Evolutionary conservation across 2,797 vertebrate species (phyloP).

Genomic region (Kryptopterus vitreolus): DNA sequence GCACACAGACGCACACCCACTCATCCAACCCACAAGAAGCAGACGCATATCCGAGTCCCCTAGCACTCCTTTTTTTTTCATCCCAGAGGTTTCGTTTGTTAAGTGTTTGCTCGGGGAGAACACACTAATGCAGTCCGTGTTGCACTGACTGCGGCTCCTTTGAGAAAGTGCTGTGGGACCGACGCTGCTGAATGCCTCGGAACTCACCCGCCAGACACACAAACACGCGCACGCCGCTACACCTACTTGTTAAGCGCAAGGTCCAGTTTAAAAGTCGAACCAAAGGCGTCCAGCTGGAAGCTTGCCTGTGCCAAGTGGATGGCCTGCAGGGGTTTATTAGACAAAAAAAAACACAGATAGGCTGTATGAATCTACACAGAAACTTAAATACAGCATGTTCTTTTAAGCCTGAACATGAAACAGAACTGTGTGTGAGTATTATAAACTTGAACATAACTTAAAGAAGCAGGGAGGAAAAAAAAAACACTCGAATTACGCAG

Average conservation of each 20-base stretch:
- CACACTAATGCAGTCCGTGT: not conserved
- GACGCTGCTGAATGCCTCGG: not conserved
- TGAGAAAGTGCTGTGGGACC: not conserved
- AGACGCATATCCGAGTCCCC: slow-evolving; percentile 15
- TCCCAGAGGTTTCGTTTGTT: slow-evolving; percentile 15
- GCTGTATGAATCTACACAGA: slow-evolving; percentile 18
- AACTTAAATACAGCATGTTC: not conserved
- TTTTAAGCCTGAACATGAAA: not conserved
- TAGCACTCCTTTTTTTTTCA: slow-evolving; percentile 21
- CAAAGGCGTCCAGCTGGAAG: slow-evolving; percentile 86
- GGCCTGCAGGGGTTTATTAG: slow-evolving; percentile 61
- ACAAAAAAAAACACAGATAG: too few relatives aligned
- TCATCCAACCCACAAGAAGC: slow-evolving; percentile 32
- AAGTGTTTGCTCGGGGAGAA: slow-evolving; percentile 17
- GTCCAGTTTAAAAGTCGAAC: slow-evolving; percentile 83
- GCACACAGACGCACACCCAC: slow-evolving; percentile 38
- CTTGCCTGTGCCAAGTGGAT: slow-evolving; percentile 86
- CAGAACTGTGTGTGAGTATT: not conserved
- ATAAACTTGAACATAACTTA: slow-evolving; percentile 25
- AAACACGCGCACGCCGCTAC: slow-evolving; percentile 3
- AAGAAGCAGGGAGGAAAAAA: not conserved
- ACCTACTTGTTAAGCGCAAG: slow-evolving; percentile 87
- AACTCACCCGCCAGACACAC: slow-evolving; percentile 11
- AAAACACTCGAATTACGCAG: slow-evolving; percentile 37
- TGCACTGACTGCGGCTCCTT: slow-evolving; percentile 12